Conservation (phyloP, 2,113 vertebrate species). For the Corythornis cristatus region DNA sequence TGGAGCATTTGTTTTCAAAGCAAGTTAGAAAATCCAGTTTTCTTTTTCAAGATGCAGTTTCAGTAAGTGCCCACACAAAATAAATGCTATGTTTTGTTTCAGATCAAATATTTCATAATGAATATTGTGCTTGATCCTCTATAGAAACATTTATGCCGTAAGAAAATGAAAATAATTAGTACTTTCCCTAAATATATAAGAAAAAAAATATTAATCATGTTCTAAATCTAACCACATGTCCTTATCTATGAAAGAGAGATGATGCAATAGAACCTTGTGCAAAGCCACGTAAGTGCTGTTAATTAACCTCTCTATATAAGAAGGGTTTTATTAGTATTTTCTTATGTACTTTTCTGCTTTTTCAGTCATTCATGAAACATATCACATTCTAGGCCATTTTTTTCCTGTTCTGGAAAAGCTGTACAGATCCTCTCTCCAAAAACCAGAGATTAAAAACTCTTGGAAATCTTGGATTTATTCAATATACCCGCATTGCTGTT, state of each 20-base stretch:
- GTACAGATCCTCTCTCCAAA: background rate
- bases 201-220: background rate
- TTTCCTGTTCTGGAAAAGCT: background rate
- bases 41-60: background rate
- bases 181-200: background rate
- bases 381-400: background rate
- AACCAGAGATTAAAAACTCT: background rate
- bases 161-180: background rate
- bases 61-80: background rate
- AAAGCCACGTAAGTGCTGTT: background rate
- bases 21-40: background rate
- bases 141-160: background rate
- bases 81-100: background rate
- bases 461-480: background rate
- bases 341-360: background rate
- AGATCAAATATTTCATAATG: background rate
- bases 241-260: background rate
- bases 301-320: background rate
- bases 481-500: background rate
- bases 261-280: background rate
- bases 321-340: background rate
- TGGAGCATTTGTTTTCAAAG: background rate
- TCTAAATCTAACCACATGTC: background rate
- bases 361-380: background rate
- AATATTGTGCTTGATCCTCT: background rate